Base-by-base conservation (phyloP, 2,113 vertebrate genomes). In the Copsychus sechellarum region DNA sequence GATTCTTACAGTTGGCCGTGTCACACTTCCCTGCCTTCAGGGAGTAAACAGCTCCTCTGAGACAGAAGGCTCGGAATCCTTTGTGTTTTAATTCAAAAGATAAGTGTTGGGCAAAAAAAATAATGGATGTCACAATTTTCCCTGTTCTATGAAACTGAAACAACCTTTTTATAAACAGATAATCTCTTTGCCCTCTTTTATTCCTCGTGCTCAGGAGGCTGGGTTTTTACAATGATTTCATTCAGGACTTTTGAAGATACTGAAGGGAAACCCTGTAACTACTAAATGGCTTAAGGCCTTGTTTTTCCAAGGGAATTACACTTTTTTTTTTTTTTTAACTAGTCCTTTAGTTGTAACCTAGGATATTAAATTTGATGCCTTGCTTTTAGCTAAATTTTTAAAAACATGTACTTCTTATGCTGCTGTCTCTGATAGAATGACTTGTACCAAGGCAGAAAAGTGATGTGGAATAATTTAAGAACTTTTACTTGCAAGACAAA, bases 401-500 rank as follows among this genome's bases (percentile, higher is more conserved):
- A 45, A 74, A 82, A 21, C 12, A 11, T 38, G 8, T 62, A 14
- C 34, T 54, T 62, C 34, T 82, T 14, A 11, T 33, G 7, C 31
- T 53, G 12, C 21, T 79, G 21, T 69, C 43, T 69, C 71, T 54
- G n/a, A 26, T 54, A 16, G 18, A 71, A 53, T 28, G 9, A 22
- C 18, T 62, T 62, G 5, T 1, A 43, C 50, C 48, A n/a, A 43
- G n/a, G 31, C 61, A 74, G 36, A 85, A 88, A 81, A 78, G 47
- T 48, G 9, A 28, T 29, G 5, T 0, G 0, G 14, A 31, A n/a
- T 38, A 36, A 38, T 80, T 74, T 24, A 38, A 53, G 17, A 69
- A 36, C 33, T 19, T 70, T 23, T 57, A 51, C 22, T 29, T n/a
- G 14, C 4, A 57, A 58, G 24, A 48, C n/a, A 31, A 36, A 73